Evolutionary conservation across 2,113 vertebrate genomes (phyloP).

Genomic region (Mirounga angustirostris): DNA sequence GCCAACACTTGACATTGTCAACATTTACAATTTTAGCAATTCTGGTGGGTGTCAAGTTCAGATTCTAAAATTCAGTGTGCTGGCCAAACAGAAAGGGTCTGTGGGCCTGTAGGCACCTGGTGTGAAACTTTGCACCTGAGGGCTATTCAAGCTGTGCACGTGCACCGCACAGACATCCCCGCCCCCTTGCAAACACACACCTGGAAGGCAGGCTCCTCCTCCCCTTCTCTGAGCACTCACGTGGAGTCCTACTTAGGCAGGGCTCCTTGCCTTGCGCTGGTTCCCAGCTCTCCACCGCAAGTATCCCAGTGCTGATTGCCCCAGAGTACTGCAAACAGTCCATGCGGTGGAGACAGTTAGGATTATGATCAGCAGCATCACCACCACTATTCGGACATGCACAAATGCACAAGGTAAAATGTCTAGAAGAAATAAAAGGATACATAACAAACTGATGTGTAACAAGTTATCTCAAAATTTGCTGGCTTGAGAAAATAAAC

Average conservation of each 20-base stretch:
- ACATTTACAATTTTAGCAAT: not conserved
- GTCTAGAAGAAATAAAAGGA: not conserved
- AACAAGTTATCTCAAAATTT: not conserved
- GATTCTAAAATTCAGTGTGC: not conserved
- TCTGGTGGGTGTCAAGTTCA: not conserved
- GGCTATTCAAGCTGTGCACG: not conserved
- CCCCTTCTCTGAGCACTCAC: not conserved
- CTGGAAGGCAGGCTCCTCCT: not conserved
- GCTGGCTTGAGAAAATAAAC: not conserved
- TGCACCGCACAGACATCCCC: not conserved
- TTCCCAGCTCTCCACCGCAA: not conserved
- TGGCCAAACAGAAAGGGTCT: not conserved
- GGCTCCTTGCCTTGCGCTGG: not conserved
- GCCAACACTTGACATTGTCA: not conserved
- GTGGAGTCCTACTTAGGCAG: not conserved
- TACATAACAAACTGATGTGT: not conserved
- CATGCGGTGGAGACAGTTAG: not conserved
- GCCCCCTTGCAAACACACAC: not conserved
- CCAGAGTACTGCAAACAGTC: not conserved
- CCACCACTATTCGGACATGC: not conserved
- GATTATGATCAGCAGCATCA: not conserved
- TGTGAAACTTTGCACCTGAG: not conserved
- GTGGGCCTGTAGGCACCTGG: not conserved
- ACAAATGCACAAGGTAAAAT: not conserved
- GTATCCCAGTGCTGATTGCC: not conserved